Conservation (phyloP, 1,140 invertebrate species). For the Cotesia vestalis region DNA sequence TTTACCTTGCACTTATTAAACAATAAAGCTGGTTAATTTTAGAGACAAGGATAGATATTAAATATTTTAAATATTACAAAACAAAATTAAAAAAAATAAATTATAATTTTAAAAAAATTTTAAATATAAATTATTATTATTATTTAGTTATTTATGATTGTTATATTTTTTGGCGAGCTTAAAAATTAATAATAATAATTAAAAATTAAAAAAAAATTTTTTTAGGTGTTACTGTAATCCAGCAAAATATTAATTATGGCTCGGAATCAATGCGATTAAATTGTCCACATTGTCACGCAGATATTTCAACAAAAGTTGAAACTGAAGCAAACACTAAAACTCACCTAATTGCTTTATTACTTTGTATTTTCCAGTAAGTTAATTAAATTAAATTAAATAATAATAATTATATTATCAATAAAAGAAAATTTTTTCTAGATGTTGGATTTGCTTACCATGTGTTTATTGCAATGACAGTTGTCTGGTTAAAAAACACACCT, state of each 20-base stretch:
- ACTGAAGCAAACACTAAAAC: conserved; percentile 67
- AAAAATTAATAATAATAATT: neutral
- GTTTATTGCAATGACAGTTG: conserved; percentile 76
- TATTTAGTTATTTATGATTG: too few species aligned
- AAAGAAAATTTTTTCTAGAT: conserved; percentile 59
- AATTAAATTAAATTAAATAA: conserved; percentile 5
- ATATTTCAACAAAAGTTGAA: conserved; percentile 64
- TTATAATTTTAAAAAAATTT: too few species aligned
- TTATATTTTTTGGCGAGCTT: too few species aligned
- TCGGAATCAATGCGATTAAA: conserved; percentile 59
- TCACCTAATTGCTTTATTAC: conserved; percentile 69
- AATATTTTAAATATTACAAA: too few species aligned
- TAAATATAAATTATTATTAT: too few species aligned
- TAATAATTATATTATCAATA: too few species aligned
- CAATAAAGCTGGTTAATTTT: too few species aligned
- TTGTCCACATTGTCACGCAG: conserved; percentile 68
- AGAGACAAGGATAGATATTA: too few species aligned
- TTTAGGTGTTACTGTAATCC: conserved; percentile 44
- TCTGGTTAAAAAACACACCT: conserved; percentile 72
- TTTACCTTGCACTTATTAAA: too few species aligned
- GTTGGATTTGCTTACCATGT: conserved; percentile 70
- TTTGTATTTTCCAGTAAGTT: conserved; percentile 68
- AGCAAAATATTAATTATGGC: conserved; percentile 51
- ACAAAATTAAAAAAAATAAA: too few species aligned
- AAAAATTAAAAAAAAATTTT: conserved; percentile 5